Base-by-base conservation (phyloP, 2,888 invertebrate species). In the Zhuqinia jingwanae region DNA sequence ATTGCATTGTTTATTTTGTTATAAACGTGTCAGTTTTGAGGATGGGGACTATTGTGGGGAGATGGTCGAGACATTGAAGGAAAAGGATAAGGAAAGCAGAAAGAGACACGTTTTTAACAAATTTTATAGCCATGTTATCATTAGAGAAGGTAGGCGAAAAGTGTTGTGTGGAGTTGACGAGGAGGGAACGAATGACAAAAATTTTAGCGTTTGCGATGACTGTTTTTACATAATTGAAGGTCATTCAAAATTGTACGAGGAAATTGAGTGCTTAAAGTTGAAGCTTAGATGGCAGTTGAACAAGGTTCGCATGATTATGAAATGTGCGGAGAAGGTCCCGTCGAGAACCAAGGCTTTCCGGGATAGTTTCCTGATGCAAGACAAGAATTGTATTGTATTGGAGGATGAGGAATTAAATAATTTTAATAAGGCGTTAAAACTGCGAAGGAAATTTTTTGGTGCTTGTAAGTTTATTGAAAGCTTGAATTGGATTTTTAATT, bases 131-230 rank as follows among this genome's bases (percentile, higher is more conserved):
- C 50, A 73, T 1, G 27, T 73, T 13, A 17, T 11, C 20, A 20
- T 25, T n/a, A 27, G 10, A 10, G n/a, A 50, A 15, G 27, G 8
- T 5, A 6, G 20, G 8, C 13, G 10, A 1, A 25, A 10, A 1
- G 27, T 3, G 25, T 27, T 45, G n/a, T 15, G 47, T 17, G 17
- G 42, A 15, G 65, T 30, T 17, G 42, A 20, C 30, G 42, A 36
- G 22, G 65, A 13, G 36, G 8, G 8, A 36, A 6, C 8, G 3
- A 8, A 36, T 3, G 8, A 36, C 36, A 36, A 36, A 36, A 53
- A 75, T 8, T 75, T 30, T 20, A 56, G 75, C 3, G 56, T 75
- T 36, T 75, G 75, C 15, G 75, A 75, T 36, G 75, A 75, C 6
- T 75, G 75, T 17, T 56, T 30, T 1, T 20, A 36, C 10, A 20